Percentiles rank a stretch among this genome's conserved stretches.
These are phyloP conservation scores for Potamarius usumacintae DNA, from an alignment of 2,113 vertebrate genomes.

Conservation along the genomic window DNA sequence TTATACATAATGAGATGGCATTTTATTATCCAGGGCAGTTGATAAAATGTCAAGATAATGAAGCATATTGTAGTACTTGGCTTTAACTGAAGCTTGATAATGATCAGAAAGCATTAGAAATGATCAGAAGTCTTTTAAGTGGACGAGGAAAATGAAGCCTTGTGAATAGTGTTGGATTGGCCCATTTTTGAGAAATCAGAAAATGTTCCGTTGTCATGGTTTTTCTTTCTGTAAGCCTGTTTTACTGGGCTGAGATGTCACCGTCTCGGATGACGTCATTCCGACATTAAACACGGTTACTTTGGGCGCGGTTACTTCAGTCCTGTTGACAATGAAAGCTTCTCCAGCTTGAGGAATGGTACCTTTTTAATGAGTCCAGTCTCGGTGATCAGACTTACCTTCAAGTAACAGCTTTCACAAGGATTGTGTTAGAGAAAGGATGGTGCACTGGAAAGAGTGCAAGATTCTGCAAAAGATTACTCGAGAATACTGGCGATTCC, in stretches of 20 bases:
- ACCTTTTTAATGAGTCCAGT: not conserved
- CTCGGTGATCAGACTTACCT: not conserved
- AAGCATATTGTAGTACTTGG: not conserved
- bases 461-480: not conserved
- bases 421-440: not conserved
- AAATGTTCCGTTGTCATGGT: constrained; percentile 68
- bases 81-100: not conserved
- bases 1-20: too few species aligned
- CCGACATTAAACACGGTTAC: constrained; percentile 14
- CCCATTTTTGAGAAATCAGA: not conserved
- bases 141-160: not conserved
- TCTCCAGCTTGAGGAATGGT: not conserved
- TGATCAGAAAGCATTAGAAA: not conserved
- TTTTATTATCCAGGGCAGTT: not conserved
- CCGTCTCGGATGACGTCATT: constrained; percentile 13
- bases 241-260: constrained; percentile 9
- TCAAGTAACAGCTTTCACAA: not conserved
- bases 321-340: not conserved
- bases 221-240: constrained; percentile 51
- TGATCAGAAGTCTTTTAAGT: too few species aligned
- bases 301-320: not conserved
- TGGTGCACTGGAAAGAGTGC: not conserved
- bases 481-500: not conserved
- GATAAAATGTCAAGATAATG: not conserved
- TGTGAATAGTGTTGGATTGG: not conserved